phyloP scores from a whole-genome alignment of 2,113 vertebrate genomes.

The Solea senegalensis region DNA sequence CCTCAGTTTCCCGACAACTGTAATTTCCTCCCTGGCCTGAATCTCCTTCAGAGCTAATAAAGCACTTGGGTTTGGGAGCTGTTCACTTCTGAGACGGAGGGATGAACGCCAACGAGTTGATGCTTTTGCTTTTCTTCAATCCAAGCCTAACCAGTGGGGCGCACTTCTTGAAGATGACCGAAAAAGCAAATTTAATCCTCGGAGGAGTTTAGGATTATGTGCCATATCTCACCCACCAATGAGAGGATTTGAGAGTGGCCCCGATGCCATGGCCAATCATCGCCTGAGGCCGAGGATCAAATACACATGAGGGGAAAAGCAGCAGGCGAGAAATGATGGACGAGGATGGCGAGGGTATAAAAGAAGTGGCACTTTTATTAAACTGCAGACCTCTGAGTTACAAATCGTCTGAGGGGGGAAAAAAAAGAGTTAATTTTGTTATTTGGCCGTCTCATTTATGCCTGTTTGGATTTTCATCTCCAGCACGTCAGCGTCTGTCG shows the following conservation, averaged over 20 bases:
- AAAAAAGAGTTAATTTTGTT: background rate
- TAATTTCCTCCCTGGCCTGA: slow-evolving; percentile 68
- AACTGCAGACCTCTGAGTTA: background rate
- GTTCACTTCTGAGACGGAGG: slow-evolving; percentile 54
- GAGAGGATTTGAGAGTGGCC: slow-evolving; percentile 56
- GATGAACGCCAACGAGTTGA: slow-evolving; percentile 56
- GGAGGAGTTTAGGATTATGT: slow-evolving; percentile 64
- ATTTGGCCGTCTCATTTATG: background rate
- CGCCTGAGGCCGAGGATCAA: slow-evolving; percentile 48
- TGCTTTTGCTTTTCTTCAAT: slow-evolving; percentile 46
- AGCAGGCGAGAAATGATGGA: slow-evolving; percentile 26
- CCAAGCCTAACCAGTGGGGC: slow-evolving; percentile 39
- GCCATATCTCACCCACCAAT: slow-evolving; percentile 64
- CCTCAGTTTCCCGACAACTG: slow-evolving; percentile 51
- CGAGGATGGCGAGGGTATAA: background rate
- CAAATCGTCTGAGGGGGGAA: background rate
- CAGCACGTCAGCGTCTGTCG: too few species aligned
- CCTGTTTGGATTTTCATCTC: too few species aligned
- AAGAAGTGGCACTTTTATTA: slow-evolving; percentile 1
- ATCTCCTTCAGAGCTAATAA: slow-evolving; percentile 50
- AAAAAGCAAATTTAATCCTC: slow-evolving; percentile 65
- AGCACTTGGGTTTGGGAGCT: slow-evolving; percentile 19
- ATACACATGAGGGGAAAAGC: background rate
- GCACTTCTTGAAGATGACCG: slow-evolving; percentile 61
- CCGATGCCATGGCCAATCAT: slow-evolving; percentile 51